Base-by-base conservation (phyloP, 2,888 invertebrate genomes). In the Blastobasis adustella region DNA sequence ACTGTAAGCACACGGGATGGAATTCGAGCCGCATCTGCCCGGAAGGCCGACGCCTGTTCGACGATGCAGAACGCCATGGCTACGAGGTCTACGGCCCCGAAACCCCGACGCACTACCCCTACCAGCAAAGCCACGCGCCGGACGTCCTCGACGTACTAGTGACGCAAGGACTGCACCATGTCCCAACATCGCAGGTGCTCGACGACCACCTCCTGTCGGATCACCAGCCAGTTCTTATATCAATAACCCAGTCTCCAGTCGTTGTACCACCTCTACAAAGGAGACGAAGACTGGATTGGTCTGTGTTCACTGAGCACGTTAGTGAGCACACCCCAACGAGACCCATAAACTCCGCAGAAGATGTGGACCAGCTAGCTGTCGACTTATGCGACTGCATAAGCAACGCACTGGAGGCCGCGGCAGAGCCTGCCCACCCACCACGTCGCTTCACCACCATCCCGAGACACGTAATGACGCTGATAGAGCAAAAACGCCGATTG, bases 1-100 rank as follows among this genome's bases (percentile, higher is more conserved):
- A 54, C 44, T 46, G 50, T n/a, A 57, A 57, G n/a, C 57, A 58
- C 45, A 38, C 53, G 7, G 55, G 41, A 6, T 58, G 58, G 58
- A 53, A 54, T n/a, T 54, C 55, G 36, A 7, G 5, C 6, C 5
- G 5, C 6, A 45, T n/a, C 39, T 44, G 41, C 46, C n/a, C 23
- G 5, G 42, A 23, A 2, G 54, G 53, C 2, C 40, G 46, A 4
- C 41, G 44, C 7, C 55, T 60, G 1, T 43, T 54, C 23, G 41
- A 46, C 5, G 54, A 53, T 51, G 46, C 56, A 5, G 53, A 55
- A 7, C 5, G 10, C 4, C 5, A 5, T 5, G 57, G 52, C 5
- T 57, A 48, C 45, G 38, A n/a, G 0, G 48, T 60, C 4, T 5
- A 7, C 0, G 58, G 58, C 1, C 55, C 60, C 0, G 56, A 54